Conservation (phyloP, 2,888 invertebrate genomes). For the Ochropacha duplaris region DNA sequence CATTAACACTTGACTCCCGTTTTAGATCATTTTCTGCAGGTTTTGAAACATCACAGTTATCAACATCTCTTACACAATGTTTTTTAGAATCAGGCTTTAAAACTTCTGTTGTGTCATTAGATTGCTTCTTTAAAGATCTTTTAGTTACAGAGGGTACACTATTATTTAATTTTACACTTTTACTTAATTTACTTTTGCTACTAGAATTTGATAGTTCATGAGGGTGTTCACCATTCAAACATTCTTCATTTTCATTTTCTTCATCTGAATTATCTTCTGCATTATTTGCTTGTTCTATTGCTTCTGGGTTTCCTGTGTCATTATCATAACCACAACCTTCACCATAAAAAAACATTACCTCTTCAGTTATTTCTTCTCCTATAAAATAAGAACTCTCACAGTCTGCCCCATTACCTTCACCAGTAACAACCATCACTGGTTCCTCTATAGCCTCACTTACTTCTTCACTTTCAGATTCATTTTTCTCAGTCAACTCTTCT, state of each 20-base stretch:
- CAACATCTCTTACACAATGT: slow-evolving; percentile 65
- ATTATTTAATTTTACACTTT: slow-evolving; percentile 58
- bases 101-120: slow-evolving; percentile 60
- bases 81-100: slow-evolving; percentile 69
- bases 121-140: slow-evolving; percentile 68
- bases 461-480: slow-evolving; percentile 24
- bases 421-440: slow-evolving; percentile 86
- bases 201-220: slow-evolving; percentile 51
- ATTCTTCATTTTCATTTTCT: slow-evolving; percentile 62
- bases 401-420: slow-evolving; percentile 86
- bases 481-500: slow-evolving; percentile 13
- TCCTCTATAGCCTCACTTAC: slow-evolving; percentile 88
- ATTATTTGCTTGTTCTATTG: slow-evolving; percentile 50
- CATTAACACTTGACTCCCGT: slow-evolving; percentile 54
- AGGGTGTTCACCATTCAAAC: slow-evolving; percentile 66
- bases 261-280: slow-evolving; percentile 50
- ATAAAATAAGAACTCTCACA: slow-evolving; percentile 82
- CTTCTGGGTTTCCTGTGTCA: slow-evolving; percentile 87
- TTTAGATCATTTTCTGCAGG: slow-evolving; percentile 54
- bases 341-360: slow-evolving; percentile 86
- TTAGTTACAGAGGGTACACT: slow-evolving; percentile 55
- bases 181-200: slow-evolving; percentile 56
- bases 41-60: slow-evolving; percentile 60
- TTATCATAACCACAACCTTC: slow-evolving; percentile 89
- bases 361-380: slow-evolving; percentile 89